These are phyloP conservation scores for Enteromius afrohamiltoni DNA, from an alignment of 2,797 vertebrate species.

Conservation along the genomic window DNA sequence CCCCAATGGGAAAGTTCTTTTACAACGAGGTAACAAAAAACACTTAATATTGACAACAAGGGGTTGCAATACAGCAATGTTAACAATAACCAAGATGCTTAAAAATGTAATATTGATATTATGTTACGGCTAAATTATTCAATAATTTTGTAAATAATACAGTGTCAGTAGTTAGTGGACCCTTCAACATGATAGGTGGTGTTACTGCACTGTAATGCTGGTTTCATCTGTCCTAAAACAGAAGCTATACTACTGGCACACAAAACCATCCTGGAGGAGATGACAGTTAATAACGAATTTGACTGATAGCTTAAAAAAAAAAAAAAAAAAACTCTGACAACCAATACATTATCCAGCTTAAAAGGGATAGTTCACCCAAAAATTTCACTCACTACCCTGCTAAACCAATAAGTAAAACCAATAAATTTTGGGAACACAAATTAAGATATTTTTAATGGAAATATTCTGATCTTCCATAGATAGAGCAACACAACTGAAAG, in stretches of 20 bases:
- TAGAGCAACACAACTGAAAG: no score
- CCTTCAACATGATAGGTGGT: neutral
- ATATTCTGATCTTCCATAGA: no score
- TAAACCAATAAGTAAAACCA: no score
- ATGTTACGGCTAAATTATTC: neutral
- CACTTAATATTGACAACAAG: neutral
- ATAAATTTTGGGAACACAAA: no score
- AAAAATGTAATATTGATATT: neutral
- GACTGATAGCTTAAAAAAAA: neutral
- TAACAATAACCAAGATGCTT: neutral
- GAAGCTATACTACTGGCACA: neutral
- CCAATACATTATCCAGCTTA: neutral
- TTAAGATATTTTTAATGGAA: no score
- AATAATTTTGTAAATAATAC: neutral
- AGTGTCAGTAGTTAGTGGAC: neutral
- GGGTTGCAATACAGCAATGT: neutral
- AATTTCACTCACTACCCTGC: no score
- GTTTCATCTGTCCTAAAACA: neutral
- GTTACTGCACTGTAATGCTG: neutral
- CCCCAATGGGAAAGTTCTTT: neutral
- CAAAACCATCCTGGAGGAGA: neutral
- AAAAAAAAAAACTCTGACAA: neutral
- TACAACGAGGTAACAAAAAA: neutral
- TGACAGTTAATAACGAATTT: neutral
- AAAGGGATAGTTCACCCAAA: neutral